Base-by-base conservation (phyloP, 2,888 invertebrate genomes). In the Apotomis betuletana region DNA sequence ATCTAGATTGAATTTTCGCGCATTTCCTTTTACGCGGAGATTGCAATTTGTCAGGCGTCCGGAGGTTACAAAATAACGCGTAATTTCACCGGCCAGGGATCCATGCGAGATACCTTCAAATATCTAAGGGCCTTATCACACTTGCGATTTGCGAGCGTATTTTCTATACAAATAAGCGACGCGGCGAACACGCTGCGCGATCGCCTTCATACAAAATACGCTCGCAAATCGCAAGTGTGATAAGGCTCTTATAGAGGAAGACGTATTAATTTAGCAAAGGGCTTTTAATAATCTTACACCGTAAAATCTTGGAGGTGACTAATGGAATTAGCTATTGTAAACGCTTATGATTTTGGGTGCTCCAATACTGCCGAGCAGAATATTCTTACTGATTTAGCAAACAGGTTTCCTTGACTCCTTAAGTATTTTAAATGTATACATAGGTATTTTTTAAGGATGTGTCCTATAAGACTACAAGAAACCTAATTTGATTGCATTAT, bases 1-100 rank as follows among this genome's bases (percentile, higher is more conserved):
- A 76, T 69, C 74, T 76, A 83, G 84, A 87, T 86, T 83, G 79
- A 83, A 84, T 85, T 85, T 83, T 79, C 79, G 76, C 80, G 79
- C 79, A 74, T 79, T 78, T 76, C 72, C 70, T 64, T 75, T 80
- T 79, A 76, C 78, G 75, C 77, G 79, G 78, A 76, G 77, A 79
- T 78, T 82, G 81, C 82, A 84, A 86, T 85, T 84, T 84, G 81
- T 83, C 79, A 82, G 76, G 58, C 77, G 82, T 78, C 79, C 77
- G 75, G 72, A 80, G 80, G 78, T 76, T 76, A 74, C 75, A 76
- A 75, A 77, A 79, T 83, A 79, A 77, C 77, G 75, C 79, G 78
- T 79, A 74, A 80, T 80, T 82, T 77, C 78, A 79, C 75, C 46
- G 55, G 76, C 75, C 73, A 73, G 72, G 76, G 72, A 73, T 75